These are phyloP conservation scores for Sesamia inferens DNA, from an alignment of 2,888 invertebrate genomes.

Conservation along the genomic window DNA sequence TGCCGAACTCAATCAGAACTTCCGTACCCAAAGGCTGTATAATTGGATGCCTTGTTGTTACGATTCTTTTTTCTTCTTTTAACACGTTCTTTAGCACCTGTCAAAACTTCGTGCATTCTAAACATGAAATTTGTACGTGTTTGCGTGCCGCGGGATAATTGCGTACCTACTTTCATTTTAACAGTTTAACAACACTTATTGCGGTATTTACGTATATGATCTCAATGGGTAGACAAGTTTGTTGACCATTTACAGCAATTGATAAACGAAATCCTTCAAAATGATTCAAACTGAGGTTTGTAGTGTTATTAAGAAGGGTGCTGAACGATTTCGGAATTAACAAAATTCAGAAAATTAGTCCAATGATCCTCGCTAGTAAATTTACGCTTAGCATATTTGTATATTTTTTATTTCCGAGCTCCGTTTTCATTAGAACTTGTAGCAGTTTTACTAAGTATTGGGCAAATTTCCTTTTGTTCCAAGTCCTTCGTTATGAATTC, in stretches of 20 bases:
- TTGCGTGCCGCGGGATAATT: background rate
- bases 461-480: background rate
- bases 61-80: conserved; percentile 20
- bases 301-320: background rate
- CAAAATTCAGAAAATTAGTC: conserved; percentile 31
- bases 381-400: conserved; percentile 13
- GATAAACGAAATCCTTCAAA: background rate
- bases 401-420: conserved; percentile 24
- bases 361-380: conserved; percentile 11
- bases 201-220: background rate
- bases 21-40: conserved; percentile 21
- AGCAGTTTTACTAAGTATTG: conserved; percentile 3
- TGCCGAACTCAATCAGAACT: conserved; percentile 45
- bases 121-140: conserved; percentile 30
- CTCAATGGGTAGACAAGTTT: background rate
- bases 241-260: background rate
- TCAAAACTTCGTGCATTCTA: conserved; percentile 25
- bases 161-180: background rate
- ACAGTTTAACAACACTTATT: background rate
- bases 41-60: conserved; percentile 31
- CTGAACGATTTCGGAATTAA: conserved; percentile 15
- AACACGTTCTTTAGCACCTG: conserved; percentile 6
- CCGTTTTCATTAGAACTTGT: conserved; percentile 15
- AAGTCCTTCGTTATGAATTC: conserved; percentile 10
- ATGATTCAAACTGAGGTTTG: background rate